A percentile compares a stretch with the other conserved stretches of the same genome.
phyloP scores from a whole-genome alignment of 2,888 invertebrate species.

The Cantharis lateralis region DNA sequence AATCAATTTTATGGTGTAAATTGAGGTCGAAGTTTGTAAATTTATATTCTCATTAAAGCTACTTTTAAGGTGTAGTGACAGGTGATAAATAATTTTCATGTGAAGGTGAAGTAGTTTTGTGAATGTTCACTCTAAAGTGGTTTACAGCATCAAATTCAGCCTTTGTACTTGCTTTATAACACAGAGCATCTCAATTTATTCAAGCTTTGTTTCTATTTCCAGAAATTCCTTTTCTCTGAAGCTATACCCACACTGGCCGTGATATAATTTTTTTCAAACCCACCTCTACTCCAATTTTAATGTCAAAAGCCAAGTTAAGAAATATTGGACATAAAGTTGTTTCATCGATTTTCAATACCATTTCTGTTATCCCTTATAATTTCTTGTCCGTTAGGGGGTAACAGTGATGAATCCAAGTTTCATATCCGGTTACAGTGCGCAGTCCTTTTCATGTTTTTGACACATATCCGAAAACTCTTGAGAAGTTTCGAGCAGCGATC shows the following conservation, averaged over 20 bases:
- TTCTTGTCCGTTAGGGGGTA: not conserved
- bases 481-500: not conserved
- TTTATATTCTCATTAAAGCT: not conserved
- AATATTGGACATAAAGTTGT: not conserved
- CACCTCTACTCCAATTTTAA: not conserved
- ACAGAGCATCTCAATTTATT: constrained; percentile 21
- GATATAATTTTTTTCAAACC: not conserved
- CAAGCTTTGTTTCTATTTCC: constrained; percentile 1
- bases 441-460: not conserved
- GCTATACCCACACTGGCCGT: not conserved
- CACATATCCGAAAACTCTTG: not conserved
- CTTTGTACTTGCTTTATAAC: constrained; percentile 11
- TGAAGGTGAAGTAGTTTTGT: not conserved
- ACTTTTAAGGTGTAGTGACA: not conserved
- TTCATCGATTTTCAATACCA: not conserved
- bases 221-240: not conserved
- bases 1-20: not conserved
- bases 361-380: not conserved
- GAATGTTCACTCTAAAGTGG: constrained; percentile 11
- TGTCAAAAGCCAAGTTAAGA: not conserved
- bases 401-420: not conserved
- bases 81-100: not conserved
- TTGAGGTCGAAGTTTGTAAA: not conserved
- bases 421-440: not conserved
- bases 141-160: constrained; percentile 20